A percentile compares a stretch with the other conserved stretches of the same genome.
These are phyloP conservation scores for Colletes latitarsis DNA, from an alignment of 1,140 invertebrate genomes.

Conservation along the genomic window DNA sequence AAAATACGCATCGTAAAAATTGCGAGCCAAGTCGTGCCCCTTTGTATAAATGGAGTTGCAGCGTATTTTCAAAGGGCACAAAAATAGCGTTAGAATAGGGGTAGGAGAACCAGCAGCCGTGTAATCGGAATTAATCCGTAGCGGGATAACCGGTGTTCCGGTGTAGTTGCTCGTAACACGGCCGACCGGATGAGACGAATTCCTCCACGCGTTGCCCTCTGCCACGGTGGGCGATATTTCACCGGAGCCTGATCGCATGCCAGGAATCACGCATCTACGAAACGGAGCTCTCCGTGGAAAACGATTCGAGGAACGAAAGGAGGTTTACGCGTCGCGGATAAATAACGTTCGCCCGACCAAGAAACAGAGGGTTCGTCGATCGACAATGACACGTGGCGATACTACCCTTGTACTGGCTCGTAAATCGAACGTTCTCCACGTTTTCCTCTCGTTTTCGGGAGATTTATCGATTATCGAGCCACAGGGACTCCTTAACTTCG, in stretches of 20 bases:
- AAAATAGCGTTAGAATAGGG: too few relatives aligned
- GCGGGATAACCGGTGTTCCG: background rate
- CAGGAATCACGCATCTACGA: background rate
- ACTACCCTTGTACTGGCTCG: background rate
- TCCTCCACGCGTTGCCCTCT: conserved; percentile 2
- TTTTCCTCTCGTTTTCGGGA: background rate
- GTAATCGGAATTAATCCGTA: background rate
- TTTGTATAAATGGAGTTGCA: too few relatives aligned
- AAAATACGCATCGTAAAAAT: too few relatives aligned
- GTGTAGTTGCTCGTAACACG: conserved; percentile 11
- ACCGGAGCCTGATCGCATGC: conserved; percentile 10
- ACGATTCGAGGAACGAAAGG: background rate
- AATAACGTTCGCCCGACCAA: background rate
- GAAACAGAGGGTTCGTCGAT: background rate
- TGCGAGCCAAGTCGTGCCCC: too few relatives aligned
- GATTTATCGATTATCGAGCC: background rate
- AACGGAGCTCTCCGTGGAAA: background rate
- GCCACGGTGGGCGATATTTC: conserved; percentile 18
- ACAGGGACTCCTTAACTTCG: too few relatives aligned
- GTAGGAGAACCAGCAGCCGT: background rate
- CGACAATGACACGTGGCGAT: background rate
- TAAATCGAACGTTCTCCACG: background rate
- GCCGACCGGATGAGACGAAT: conserved; percentile 21
- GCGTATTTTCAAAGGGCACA: too few relatives aligned
- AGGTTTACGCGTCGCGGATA: background rate